Percentiles rank a stretch among this genome's conserved stretches.
These are phyloP conservation scores for Sphenopsis melanotis DNA, from an alignment of 2,797 vertebrate genomes.

Conservation along the genomic window DNA sequence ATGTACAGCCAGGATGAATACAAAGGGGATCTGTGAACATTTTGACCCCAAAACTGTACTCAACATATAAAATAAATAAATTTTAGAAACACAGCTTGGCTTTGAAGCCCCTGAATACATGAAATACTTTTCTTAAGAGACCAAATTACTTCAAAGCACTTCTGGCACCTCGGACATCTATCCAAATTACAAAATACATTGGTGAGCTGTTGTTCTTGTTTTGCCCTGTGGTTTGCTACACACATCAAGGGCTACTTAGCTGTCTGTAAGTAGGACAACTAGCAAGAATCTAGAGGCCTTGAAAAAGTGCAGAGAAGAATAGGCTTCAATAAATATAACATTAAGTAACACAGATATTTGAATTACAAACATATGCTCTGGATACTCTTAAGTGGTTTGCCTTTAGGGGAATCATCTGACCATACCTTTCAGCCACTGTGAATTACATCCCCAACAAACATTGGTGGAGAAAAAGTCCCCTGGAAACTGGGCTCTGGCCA, in stretches of 20 bases:
- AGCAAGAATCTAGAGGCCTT: background rate
- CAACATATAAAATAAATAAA: background rate
- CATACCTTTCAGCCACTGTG: background rate
- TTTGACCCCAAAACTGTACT: background rate
- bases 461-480: background rate
- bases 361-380: background rate
- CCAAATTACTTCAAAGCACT: constrained; percentile 8
- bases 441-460: background rate
- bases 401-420: background rate
- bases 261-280: background rate
- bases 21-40: background rate
- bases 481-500: background rate
- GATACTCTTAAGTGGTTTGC: background rate
- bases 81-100: background rate
- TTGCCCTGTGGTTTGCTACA: background rate
- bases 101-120: background rate
- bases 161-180: background rate
- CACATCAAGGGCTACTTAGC: background rate
- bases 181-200: constrained; percentile 1
- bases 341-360: background rate
- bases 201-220: background rate
- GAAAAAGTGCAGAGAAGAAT: background rate
- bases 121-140: background rate
- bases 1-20: background rate
- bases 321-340: background rate